A percentile compares a stretch with the other conserved stretches of the same genome.
These are phyloP conservation scores for Acromyrmex heyeri DNA, from an alignment of 1,140 invertebrate genomes.

Conservation along the genomic window DNA sequence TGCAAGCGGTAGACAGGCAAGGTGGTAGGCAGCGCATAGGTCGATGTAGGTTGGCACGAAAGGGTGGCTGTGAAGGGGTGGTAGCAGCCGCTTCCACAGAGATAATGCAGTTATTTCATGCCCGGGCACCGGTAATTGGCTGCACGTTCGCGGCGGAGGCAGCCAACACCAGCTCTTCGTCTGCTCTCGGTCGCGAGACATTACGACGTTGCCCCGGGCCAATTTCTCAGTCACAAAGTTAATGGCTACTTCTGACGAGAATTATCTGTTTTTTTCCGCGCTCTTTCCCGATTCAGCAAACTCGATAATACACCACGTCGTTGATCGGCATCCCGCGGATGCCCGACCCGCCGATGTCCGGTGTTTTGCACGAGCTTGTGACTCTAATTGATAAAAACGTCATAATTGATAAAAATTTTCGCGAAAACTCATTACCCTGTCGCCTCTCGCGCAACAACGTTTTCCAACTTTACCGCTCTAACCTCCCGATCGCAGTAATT, in stretches of 20 bases:
- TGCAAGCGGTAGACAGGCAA: slow-evolving; percentile 37
- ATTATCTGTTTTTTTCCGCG: slow-evolving; percentile 75
- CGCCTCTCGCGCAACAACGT: slow-evolving; percentile 23
- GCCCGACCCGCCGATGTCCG: background rate
- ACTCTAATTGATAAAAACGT: too few relatives aligned
- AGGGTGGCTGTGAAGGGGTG: slow-evolving; percentile 60
- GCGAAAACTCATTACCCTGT: slow-evolving; percentile 46
- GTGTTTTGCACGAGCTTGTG: background rate
- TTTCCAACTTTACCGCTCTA: slow-evolving; percentile 22
- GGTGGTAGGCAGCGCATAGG: slow-evolving; percentile 49
- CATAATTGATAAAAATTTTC: slow-evolving; percentile 32
- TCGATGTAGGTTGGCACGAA: slow-evolving; percentile 63
- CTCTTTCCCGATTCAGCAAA: slow-evolving; percentile 62
- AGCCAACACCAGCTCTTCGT: slow-evolving; percentile 67
- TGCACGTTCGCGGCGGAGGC: slow-evolving; percentile 82
- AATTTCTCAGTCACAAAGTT: slow-evolving; percentile 84
- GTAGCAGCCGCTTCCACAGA: slow-evolving; percentile 82
- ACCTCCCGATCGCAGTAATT: background rate
- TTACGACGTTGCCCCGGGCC: slow-evolving; percentile 81
- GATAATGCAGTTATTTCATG: slow-evolving; percentile 86
- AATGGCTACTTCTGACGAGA: slow-evolving; percentile 81
- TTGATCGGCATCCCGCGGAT: background rate
- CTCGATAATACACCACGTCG: slow-evolving; percentile 67
- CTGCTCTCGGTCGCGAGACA: slow-evolving; percentile 80
- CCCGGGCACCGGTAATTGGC: slow-evolving; percentile 85